Conservation (phyloP, 2,888 invertebrate species). For the Cataglyphis cursor region DNA sequence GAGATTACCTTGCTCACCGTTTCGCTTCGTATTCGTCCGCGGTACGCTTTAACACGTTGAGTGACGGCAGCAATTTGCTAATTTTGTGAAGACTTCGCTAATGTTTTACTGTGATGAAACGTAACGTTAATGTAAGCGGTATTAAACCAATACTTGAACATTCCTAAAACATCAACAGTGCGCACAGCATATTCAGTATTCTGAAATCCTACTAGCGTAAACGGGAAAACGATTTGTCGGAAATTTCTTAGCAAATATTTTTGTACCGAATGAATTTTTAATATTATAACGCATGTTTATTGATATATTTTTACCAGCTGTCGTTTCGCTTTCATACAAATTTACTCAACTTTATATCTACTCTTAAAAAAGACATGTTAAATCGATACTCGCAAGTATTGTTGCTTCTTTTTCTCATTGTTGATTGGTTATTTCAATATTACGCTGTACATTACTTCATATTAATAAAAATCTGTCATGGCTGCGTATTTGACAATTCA, state of each 20-base stretch:
- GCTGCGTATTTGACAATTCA: no score
- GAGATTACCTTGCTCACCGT: conserved; percentile 54
- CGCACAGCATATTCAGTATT: background rate
- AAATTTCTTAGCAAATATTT: background rate
- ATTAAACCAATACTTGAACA: background rate
- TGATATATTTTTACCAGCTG: background rate
- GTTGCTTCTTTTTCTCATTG: no score
- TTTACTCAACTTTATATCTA: background rate
- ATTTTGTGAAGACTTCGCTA: conserved; percentile 46
- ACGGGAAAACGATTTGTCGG: background rate
- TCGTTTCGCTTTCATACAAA: background rate
- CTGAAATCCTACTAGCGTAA: background rate
- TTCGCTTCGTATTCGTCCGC: conserved; percentile 40
- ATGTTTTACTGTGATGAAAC: conserved; percentile 36
- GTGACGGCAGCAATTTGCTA: conserved; percentile 69
- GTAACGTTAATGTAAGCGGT: conserved; percentile 21
- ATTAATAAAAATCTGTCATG: no score
- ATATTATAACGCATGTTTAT: background rate
- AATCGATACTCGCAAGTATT: no score
- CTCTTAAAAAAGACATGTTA: no score
- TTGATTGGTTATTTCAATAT: no score
- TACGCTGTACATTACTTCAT: no score
- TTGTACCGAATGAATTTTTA: background rate
- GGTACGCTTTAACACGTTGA: conserved; percentile 40
- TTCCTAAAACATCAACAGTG: background rate